Percentiles rank a stretch among this genome's conserved stretches.
Evolutionary conservation across 2,888 invertebrate genomes (phyloP).

Genomic region (Epiblema foenella): DNA sequence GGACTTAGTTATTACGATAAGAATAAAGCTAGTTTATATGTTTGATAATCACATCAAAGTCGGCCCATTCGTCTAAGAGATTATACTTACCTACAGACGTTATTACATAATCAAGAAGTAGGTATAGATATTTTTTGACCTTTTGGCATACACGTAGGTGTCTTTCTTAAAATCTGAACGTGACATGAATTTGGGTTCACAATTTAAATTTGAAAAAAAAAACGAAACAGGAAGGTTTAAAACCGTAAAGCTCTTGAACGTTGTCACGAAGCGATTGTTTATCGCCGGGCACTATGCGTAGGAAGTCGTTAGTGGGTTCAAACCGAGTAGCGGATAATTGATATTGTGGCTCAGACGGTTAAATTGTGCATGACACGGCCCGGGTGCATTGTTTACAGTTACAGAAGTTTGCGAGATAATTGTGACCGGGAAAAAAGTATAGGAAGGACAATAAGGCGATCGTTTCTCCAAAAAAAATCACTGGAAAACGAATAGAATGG

Average conservation of each 20-base stretch:
- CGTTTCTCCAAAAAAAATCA: too few species aligned
- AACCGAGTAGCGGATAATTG: conserved; percentile 49
- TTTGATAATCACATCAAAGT: too few species aligned
- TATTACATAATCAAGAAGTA: too few species aligned
- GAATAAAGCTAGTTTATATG: too few species aligned
- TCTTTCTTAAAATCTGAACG: conserved; percentile 3
- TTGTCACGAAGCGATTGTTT: conserved; percentile 35
- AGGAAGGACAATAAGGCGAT: background rate
- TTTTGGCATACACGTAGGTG: background rate
- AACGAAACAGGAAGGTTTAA: background rate
- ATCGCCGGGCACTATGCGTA: conserved; percentile 37
- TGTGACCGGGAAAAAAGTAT: conserved; percentile 1
- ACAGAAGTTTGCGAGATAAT: conserved; percentile 12
- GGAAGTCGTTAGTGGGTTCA: conserved; percentile 49
- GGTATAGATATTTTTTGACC: background rate
- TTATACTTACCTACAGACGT: too few species aligned
- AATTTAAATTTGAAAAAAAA: conserved; percentile 17
- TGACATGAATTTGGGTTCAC: conserved; percentile 13
- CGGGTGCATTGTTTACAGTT: conserved; percentile 32
- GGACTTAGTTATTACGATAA: too few species aligned
- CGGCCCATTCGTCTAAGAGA: too few species aligned
- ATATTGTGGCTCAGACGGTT: conserved; percentile 48
- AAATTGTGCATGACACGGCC: conserved; percentile 45
- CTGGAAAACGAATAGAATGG: too few species aligned
- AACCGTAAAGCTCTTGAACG: conserved; percentile 9